phyloP scores from a whole-genome alignment of 2,888 invertebrate species.

The Linyphia triangularis region DNA sequence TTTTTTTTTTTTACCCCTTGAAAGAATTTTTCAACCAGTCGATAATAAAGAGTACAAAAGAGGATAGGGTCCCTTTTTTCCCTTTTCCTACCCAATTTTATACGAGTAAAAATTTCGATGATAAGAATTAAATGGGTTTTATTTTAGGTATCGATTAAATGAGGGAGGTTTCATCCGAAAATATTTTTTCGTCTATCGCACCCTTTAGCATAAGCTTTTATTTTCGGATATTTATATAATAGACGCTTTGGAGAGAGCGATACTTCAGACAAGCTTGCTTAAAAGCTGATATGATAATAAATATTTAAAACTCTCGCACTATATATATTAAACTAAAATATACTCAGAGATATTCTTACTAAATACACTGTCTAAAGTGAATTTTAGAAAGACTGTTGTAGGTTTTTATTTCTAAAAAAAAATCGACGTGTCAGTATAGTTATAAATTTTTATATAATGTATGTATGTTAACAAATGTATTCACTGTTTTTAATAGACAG shows the following conservation, averaged over 20 bases:
- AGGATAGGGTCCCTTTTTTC: conserved; percentile 43
- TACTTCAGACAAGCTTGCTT: not conserved
- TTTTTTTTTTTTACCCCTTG: conserved; percentile 43
- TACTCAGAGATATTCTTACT: too few species aligned
- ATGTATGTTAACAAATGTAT: too few species aligned
- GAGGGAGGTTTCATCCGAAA: conserved; percentile 40
- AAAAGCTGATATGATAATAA: not conserved
- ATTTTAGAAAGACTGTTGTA: too few species aligned
- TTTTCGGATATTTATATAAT: not conserved
- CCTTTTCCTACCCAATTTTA: conserved; percentile 61
- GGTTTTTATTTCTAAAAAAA: too few species aligned
- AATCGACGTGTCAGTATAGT: too few species aligned
- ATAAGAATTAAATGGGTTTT: conserved; percentile 75
- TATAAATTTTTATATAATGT: too few species aligned
- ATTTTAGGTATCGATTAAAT: conserved; percentile 73
- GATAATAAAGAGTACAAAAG: conserved; percentile 73
- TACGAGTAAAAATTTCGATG: conserved; percentile 74
- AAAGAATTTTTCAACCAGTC: conserved; percentile 71
- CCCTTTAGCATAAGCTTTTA: conserved; percentile 3
- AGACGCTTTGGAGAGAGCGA: not conserved
- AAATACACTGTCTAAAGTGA: too few species aligned
- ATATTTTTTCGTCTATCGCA: conserved; percentile 32
- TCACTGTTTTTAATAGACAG: too few species aligned
- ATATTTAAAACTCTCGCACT: not conserved
- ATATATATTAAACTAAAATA: not conserved